These are phyloP conservation scores for Micropterix aruncella DNA, from an alignment of 2,888 invertebrate genomes.

Conservation along the genomic window DNA sequence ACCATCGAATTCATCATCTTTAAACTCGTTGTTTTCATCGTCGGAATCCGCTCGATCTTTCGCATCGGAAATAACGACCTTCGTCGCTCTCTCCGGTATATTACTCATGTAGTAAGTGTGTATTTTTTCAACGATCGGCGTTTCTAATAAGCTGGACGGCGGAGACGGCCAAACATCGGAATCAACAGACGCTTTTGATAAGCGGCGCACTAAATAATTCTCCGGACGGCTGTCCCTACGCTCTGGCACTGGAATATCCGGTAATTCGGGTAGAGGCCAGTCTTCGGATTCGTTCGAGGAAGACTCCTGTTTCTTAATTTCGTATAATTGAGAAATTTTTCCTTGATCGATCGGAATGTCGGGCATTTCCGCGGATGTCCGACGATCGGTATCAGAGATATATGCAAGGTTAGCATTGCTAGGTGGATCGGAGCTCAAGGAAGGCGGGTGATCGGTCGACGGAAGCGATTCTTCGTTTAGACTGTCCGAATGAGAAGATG, in stretches of 20 bases:
- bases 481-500: conserved; percentile 70
- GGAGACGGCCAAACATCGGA: conserved; percentile 75
- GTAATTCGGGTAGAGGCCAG: conserved; percentile 62
- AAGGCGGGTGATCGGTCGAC: conserved; percentile 75
- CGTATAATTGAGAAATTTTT: conserved; percentile 41
- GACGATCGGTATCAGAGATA: conserved; percentile 64
- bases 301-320: conserved; percentile 22
- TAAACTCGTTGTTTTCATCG: conserved; percentile 42
- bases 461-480: conserved; percentile 72
- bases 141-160: conserved; percentile 56
- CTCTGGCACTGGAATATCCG: conserved; percentile 27
- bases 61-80: conserved; percentile 55
- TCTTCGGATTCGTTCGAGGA: conserved; percentile 52
- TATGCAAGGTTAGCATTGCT: conserved; percentile 59
- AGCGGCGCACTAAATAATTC: conserved; percentile 21
- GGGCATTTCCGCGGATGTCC: conserved; percentile 75
- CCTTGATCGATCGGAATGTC: conserved; percentile 67
- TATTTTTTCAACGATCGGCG: conserved; percentile 59
- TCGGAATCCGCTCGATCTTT: conserved; percentile 48
- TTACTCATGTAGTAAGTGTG: conserved; percentile 68
- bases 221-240: conserved; percentile 11
- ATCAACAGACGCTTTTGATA: conserved; percentile 42
- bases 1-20: conserved; percentile 24
- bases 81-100: conserved; percentile 63
- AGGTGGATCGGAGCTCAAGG: conserved; percentile 73